Evolutionary conservation across 2,797 vertebrate species (phyloP).

Genomic region (Margarornis squamiger): DNA sequence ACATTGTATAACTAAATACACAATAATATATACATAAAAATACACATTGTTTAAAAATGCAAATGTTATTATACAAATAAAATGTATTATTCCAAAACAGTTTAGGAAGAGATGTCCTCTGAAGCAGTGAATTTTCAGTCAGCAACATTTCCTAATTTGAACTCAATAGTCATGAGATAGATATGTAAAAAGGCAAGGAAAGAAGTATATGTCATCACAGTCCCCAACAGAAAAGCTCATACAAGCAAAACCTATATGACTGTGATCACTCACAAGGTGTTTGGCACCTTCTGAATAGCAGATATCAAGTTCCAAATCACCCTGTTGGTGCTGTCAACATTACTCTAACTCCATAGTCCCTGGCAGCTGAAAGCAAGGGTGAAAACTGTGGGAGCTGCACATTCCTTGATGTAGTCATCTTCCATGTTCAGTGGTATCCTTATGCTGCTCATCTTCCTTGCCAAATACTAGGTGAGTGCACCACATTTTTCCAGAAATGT

Average conservation of each 20-base stretch:
- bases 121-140: background rate
- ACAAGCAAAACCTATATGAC: background rate
- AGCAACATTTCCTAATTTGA: background rate
- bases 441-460: background rate
- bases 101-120: background rate
- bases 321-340: background rate
- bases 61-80: background rate
- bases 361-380: background rate
- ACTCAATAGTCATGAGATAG: background rate
- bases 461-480: background rate
- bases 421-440: background rate
- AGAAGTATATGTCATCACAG: background rate
- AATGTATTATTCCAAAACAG: background rate
- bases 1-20: background rate
- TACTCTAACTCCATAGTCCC: accelerated
- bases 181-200: background rate
- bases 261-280: background rate
- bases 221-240: background rate
- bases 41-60: background rate
- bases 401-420: background rate
- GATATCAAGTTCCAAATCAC: background rate
- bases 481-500: background rate
- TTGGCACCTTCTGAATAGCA: background rate
- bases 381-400: background rate
- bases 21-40: background rate